A percentile compares a stretch with the other conserved stretches of the same genome.
Evolutionary conservation across 2,113 vertebrate species (phyloP).

Genomic region (Natator depressus): DNA sequence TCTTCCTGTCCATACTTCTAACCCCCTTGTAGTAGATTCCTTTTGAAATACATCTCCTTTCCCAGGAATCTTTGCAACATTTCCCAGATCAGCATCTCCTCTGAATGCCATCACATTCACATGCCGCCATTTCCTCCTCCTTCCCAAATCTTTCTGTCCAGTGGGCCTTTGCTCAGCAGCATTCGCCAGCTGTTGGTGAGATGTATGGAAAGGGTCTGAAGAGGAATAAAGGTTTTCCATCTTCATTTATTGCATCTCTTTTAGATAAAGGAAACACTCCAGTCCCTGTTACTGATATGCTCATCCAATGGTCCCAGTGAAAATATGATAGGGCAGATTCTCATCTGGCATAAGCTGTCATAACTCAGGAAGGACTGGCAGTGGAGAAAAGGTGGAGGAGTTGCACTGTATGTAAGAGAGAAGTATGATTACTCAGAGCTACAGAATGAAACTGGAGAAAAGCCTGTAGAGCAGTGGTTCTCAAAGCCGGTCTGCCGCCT

Average conservation of each 20-base stretch:
- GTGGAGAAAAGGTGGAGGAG: no score
- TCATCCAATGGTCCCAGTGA: constrained; percentile 12
- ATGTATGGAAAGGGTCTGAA: neutral
- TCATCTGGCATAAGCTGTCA: no score
- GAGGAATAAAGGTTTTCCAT: neutral
- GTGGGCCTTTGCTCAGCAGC: neutral
- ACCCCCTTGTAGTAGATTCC: neutral
- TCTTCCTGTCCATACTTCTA: neutral
- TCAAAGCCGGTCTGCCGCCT: no score
- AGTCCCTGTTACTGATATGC: neutral
- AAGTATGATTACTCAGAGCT: no score
- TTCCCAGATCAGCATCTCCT: neutral
- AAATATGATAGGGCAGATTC: neutral
- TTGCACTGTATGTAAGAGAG: no score
- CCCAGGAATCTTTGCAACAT: neutral
- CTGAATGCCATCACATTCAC: neutral
- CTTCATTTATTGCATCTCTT: neutral
- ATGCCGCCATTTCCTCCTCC: neutral
- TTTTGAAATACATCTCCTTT: neutral
- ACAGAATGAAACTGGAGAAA: no score
- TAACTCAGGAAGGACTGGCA: no score
- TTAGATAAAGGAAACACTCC: constrained; percentile 8
- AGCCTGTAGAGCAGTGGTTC: no score
- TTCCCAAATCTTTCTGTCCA: rapidly evolving
- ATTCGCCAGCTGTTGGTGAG: neutral